Percentiles rank a stretch among this genome's conserved stretches.
phyloP scores from a whole-genome alignment of 2,113 vertebrate species.

The Lipophrys pholis region DNA sequence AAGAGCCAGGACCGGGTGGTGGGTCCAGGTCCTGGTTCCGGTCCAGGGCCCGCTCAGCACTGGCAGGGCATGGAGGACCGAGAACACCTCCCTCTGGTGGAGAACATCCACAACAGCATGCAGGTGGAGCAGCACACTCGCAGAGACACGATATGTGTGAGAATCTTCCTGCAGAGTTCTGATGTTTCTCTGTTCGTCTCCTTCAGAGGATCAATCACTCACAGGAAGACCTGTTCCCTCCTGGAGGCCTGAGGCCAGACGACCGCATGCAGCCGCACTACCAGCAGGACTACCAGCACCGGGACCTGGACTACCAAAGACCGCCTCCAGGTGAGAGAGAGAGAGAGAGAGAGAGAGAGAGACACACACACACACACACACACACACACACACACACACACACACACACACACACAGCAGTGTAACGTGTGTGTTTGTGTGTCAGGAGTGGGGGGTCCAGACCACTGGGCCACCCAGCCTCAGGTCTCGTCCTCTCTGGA shows the following conservation, averaged over 20 bases:
- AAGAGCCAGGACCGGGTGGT: conserved; percentile 93
- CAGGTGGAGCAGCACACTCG: conserved; percentile 83
- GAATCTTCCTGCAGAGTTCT: too few relatives aligned
- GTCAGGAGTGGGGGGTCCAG: conserved; percentile 69
- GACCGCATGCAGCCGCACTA: conserved; percentile 84
- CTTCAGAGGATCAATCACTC: conserved; percentile 86
- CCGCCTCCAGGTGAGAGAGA: conserved; percentile 68
- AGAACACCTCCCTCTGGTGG: conserved; percentile 84
- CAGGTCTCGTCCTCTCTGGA: conserved; percentile 90
- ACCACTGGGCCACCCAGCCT: conserved; percentile 87
- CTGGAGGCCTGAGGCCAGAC: conserved; percentile 85
- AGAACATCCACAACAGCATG: conserved; percentile 86
- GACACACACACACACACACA: too few relatives aligned
- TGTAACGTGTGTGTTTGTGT: background rate
- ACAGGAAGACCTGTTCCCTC: conserved; percentile 90
- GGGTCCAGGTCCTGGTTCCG: conserved; percentile 71
- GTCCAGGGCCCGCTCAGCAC: conserved; percentile 80
- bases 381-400: too few relatives aligned
- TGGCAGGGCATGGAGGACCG: conserved; percentile 92
- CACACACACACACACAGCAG: too few relatives aligned
- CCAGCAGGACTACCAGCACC: conserved; percentile 83
- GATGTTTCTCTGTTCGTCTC: background rate
- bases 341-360: background rate
- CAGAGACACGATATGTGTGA: too few relatives aligned
- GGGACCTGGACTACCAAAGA: conserved; percentile 82